Percentiles rank a stretch among this genome's conserved stretches.
Conservation (phyloP, 2,888 invertebrate species). For the Eremobia ochroleuca region DNA sequence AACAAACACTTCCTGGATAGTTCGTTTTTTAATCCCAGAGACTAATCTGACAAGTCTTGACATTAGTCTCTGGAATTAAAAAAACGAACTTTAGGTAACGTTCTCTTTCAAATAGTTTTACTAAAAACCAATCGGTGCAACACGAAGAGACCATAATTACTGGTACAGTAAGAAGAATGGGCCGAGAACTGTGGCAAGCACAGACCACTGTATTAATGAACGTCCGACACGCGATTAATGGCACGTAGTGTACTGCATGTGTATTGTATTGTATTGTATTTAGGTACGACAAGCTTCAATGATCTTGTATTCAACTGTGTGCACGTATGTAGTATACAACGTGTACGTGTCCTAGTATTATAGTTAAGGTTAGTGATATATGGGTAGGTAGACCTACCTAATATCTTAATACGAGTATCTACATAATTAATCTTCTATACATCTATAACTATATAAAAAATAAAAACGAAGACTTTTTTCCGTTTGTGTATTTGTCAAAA, state of each 20-base stretch:
- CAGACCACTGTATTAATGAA: slow-evolving; percentile 54
- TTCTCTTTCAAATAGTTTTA: background rate
- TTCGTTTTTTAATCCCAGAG: too few species aligned
- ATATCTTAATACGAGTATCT: too few species aligned
- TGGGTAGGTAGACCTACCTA: too few species aligned
- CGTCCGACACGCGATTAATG: slow-evolving; percentile 54
- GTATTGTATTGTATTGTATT: slow-evolving; percentile 24
- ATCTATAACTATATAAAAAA: background rate
- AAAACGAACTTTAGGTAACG: too few species aligned
- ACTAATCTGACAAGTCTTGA: too few species aligned
- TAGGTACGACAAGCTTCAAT: slow-evolving; percentile 12
- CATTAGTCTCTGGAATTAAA: too few species aligned
- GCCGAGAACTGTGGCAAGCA: slow-evolving; percentile 49
- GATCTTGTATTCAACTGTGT: slow-evolving; percentile 7
- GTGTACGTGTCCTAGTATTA: background rate
- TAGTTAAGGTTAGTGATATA: too few species aligned
- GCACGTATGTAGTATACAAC: background rate
- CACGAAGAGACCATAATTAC: slow-evolving; percentile 39
- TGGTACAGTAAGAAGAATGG: slow-evolving; percentile 49
- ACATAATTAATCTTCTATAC: background rate
- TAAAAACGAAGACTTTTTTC: background rate
- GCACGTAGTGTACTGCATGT: slow-evolving; percentile 24
- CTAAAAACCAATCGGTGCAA: slow-evolving; percentile 26
- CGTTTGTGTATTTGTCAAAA: background rate
- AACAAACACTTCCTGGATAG: background rate